Evolutionary conservation across 2,113 vertebrate genomes (phyloP), one percentile per base, ranked within the genome.

Genomic region (Hemicordylus capensis): DNA sequence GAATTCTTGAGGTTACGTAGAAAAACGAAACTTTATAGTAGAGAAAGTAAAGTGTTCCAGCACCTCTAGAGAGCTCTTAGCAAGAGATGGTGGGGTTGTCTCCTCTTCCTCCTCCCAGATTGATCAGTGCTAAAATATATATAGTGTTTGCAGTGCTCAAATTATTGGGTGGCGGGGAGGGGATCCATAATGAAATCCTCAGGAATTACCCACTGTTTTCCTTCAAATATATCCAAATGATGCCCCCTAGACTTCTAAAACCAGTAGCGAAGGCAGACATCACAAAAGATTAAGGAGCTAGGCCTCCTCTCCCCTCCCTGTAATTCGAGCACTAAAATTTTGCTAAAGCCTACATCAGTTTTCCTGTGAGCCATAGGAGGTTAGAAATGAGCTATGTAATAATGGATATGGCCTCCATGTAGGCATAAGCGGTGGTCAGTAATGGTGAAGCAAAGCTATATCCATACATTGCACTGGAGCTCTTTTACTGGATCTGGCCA

Each of bases 401-500:
- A 64, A 77, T 46, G 42, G 89, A 86, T 86, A 1, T 44, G 85
- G 76, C 82, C 81, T 91, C 84, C 86, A 83, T 83, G 88, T 59
- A 93, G 89, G 90, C 83, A 85, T 90, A 90, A 89, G 84, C 63
- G 63, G 63, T 78, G 85, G 82, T 90, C 83, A 17, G 67, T 74
- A 46, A 74, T 64, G 69, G 90, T 89, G 87, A 90, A 87, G 42
- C 88, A 44, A 83, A 76, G 58, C 76, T 92, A 84, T 89, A 80
- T 59, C 83, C 90, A 85, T 90, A 39, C 89, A 85, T 69, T 69
- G 83, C 89, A n/a, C 69, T 81, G 51, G 88, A 61, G 66, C 81
- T 90, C 81, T 91, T 94, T 93, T 90, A 83, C 81, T 87, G 31
- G 89, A 90, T 85, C 87, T 90, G 69, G 48, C 84, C 93, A 87